phyloP scores from a whole-genome alignment of 2,113 vertebrate genomes.

The Tonatia bakeri region DNA sequence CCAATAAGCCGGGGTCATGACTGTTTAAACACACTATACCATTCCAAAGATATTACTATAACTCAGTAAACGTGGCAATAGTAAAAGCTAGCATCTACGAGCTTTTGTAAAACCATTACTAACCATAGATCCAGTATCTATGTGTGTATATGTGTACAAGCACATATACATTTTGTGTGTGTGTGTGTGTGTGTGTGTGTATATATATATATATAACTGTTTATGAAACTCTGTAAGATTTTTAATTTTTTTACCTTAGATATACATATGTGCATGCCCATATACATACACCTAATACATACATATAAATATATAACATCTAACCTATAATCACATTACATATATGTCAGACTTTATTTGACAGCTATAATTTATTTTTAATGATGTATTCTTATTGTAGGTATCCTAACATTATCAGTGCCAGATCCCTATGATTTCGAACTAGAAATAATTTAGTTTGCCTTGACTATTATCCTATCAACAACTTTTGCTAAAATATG shows the following conservation, averaged over 20 bases:
- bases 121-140: not conserved
- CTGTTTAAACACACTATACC: constrained; percentile 30
- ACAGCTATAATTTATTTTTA: not conserved
- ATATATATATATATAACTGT: not conserved
- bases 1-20: constrained; percentile 41
- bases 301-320: not conserved
- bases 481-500: not conserved
- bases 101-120: constrained; percentile 8
- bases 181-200: fast-evolving
- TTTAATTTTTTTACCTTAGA: not conserved
- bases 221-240: not conserved
- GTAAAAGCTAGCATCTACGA: not conserved
- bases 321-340: not conserved
- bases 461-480: not conserved
- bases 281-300: not conserved
- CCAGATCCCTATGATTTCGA: not conserved
- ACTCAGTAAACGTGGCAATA: constrained; percentile 52
- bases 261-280: not conserved
- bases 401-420: not conserved
- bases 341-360: not conserved
- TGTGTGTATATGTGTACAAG: not conserved
- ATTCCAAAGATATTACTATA: not conserved
- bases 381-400: not conserved
- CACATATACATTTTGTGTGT: not conserved
- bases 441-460: not conserved